These are phyloP conservation scores for Itoplectis maculator DNA, from an alignment of 2,888 invertebrate genomes.

Conservation along the genomic window DNA sequence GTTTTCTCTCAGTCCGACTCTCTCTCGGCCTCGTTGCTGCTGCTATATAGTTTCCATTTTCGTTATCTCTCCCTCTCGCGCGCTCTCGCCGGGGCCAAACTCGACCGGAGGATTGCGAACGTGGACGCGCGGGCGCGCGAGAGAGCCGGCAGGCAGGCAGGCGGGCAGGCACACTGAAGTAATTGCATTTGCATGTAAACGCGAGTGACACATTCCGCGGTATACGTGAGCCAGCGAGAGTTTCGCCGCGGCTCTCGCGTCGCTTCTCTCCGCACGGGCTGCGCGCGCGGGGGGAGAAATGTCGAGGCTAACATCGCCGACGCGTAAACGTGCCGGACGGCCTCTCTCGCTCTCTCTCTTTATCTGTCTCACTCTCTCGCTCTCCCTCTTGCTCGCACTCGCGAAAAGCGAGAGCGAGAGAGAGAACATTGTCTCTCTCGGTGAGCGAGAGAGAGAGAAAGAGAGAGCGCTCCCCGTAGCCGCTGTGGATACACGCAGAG, in stretches of 20 bases:
- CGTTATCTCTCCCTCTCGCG: slow-evolving; percentile 46
- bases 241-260: slow-evolving; percentile 6
- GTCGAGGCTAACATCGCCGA: slow-evolving; percentile 53
- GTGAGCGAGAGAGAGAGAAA: too few relatives aligned
- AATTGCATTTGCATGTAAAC: slow-evolving; percentile 78
- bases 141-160: slow-evolving; percentile 59
- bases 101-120: slow-evolving; percentile 49
- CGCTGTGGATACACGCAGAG: slow-evolving; percentile 16
- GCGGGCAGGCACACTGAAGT: slow-evolving; percentile 70
- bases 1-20: slow-evolving; percentile 33
- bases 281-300: slow-evolving; percentile 22
- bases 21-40: too few relatives aligned
- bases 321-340: slow-evolving; percentile 64
- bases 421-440: too few relatives aligned
- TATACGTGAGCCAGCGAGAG: slow-evolving; percentile 41
- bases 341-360: slow-evolving; percentile 33
- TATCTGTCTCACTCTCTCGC: not conserved
- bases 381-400: not conserved
- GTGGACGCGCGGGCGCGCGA: slow-evolving; percentile 49
- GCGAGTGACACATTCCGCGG: slow-evolving; percentile 69
- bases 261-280: slow-evolving; percentile 39
- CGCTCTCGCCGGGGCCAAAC: not conserved
- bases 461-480: not conserved
- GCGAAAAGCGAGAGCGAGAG: too few relatives aligned
- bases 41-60: slow-evolving; percentile 45